Percentiles rank a stretch among this genome's conserved stretches.
These are phyloP conservation scores for Styela plicata DNA, from an alignment of 23 tunicate species.

Conservation along the genomic window DNA sequence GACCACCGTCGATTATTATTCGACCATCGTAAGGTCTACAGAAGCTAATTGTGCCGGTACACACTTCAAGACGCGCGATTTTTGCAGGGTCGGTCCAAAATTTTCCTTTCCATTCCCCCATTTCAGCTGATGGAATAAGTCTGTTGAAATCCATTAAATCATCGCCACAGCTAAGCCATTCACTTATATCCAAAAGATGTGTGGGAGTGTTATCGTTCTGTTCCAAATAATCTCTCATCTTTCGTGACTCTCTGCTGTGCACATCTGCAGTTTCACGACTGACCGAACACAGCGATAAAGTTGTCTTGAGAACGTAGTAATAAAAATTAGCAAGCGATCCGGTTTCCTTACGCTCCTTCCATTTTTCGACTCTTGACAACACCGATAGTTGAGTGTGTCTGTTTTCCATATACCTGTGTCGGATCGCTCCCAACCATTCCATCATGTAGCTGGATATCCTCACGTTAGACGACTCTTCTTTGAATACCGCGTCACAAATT, in stretches of 20 bases:
- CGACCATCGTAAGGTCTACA: constrained; percentile 16
- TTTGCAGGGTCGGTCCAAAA: not conserved
- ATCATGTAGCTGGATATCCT: constrained; percentile 32
- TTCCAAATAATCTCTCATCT: not conserved
- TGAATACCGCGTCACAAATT: not conserved
- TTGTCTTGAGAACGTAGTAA: constrained; percentile 1
- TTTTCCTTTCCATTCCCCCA: constrained; percentile 25
- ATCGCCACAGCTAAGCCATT: constrained; percentile 4
- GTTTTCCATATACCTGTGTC: not conserved
- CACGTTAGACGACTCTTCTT: not conserved
- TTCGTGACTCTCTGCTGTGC: not conserved
- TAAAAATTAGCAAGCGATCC: constrained; percentile 13
- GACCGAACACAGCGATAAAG: not conserved
- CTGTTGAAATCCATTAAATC: not conserved
- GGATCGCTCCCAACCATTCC: constrained; percentile 63
- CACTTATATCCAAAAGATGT: not conserved
- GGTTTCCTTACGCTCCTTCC: constrained; percentile 3
- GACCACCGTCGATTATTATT: not conserved
- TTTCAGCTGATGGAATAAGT: not conserved
- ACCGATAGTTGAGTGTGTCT: not conserved
- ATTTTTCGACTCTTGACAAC: not conserved
- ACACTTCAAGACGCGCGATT: constrained; percentile 12
- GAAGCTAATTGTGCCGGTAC: constrained; percentile 2
- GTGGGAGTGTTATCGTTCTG: not conserved
- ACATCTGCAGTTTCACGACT: not conserved